Percentiles rank a stretch among this genome's conserved stretches.
phyloP scores from a whole-genome alignment of 2,888 invertebrate species.

The Aradus depressus region DNA sequence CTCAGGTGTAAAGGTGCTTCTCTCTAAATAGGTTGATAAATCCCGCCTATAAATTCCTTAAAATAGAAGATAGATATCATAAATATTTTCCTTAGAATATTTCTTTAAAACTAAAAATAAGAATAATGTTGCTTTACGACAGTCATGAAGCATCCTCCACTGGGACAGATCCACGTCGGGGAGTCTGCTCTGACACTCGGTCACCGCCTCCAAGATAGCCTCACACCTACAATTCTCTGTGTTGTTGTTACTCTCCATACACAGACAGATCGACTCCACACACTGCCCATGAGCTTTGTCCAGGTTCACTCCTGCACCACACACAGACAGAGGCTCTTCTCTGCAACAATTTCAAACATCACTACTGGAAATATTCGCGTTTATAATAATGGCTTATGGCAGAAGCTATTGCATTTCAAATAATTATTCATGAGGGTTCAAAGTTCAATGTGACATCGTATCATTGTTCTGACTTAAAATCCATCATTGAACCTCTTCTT shows the following conservation, averaged over 20 bases:
- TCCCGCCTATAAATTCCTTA: not conserved
- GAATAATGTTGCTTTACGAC: constrained; percentile 58
- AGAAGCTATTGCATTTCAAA: too few relatives aligned
- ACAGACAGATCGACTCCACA: constrained; percentile 63
- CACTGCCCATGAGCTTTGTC: constrained; percentile 61
- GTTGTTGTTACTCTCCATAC: constrained; percentile 42
- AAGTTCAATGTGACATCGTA: too few relatives aligned
- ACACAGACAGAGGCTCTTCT: constrained; percentile 52
- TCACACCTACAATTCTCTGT: constrained; percentile 51
- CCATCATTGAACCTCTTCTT: too few relatives aligned
- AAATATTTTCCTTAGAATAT: not conserved
- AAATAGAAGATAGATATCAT: not conserved
- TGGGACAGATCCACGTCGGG: constrained; percentile 50
- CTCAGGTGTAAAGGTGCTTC: too few relatives aligned
- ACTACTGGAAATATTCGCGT: too few relatives aligned
- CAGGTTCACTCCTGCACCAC: constrained; percentile 50
- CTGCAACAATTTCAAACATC: constrained; percentile 18
- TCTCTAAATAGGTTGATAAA: too few relatives aligned
- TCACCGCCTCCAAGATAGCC: constrained; percentile 56
- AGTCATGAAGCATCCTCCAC: constrained; percentile 61
- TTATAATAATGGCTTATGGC: too few relatives aligned
- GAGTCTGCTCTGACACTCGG: constrained; percentile 57
- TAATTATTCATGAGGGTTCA: too few relatives aligned
- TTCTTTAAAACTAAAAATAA: not conserved
- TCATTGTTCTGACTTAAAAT: too few relatives aligned